Base-by-base conservation (phyloP, 2,797 vertebrate species). In the Myotis pilosus region DNA sequence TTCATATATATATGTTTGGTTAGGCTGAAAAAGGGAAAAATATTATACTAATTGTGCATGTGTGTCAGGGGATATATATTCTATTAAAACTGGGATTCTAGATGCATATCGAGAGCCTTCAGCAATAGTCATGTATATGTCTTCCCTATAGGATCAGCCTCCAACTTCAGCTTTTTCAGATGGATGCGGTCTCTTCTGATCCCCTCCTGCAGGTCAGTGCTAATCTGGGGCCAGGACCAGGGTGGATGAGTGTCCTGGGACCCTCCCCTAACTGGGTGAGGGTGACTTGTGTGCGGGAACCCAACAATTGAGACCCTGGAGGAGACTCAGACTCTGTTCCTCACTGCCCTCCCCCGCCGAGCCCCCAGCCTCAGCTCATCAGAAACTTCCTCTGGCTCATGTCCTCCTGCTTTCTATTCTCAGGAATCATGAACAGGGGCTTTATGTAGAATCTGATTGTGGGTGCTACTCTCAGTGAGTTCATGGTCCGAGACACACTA, bases 141-240 rank as follows among this genome's bases (percentile, higher is more conserved):
- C 44, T 83, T 94, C 91, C 96, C 95, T 90, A 0, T 97, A 99
- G 99, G 99, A 97, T 98, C 98, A 92, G 99, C 99, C 93, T 98
- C 98, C 25, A 99, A 98, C 96, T 99, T 99, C 98, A 99, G 99
- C 97, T 98, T 99, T 98, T 99, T 99, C 95, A 94, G 62, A 23
- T 99, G 99, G 99, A 98, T 99, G 91, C 99, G 98, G 96, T 98
- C 98, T 0, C 87, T 98, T 95, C 88, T 99, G 93, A 97, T 96
- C 75, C 98, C 98, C 81, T 97, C 98, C 57, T 98, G 96, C 98
- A 99, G 99, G 99, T 99, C 85, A 90, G 98, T 98, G 91, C 96
- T 74, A 91, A 28, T 57, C 19, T 64, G 83, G 78, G 81, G 8
- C 69, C 55, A 60, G n/a, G 66, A 9, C 41, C 17, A 36, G 83